Evolutionary conservation across 2,888 invertebrate species (phyloP).

Genomic region (Hoplodrina blanda): DNA sequence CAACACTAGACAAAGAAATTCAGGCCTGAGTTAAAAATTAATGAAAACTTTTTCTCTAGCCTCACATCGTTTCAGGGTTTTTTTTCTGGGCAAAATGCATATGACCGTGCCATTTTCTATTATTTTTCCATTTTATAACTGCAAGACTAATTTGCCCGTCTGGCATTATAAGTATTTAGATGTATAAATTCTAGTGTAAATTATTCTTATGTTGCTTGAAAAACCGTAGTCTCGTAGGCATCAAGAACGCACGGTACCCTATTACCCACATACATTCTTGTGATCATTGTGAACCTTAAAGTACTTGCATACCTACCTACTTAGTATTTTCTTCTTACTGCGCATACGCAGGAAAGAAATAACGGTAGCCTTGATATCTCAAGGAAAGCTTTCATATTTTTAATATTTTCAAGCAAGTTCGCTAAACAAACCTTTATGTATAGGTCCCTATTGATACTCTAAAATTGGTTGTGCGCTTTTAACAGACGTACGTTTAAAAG

Average conservation of each 20-base stretch:
- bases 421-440: not conserved
- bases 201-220: not conserved
- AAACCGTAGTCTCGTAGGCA: not conserved
- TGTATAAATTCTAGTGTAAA: no score
- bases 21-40: not conserved
- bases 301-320: slow-evolving; percentile 27
- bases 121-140: no score
- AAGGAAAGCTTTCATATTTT: slow-evolving; percentile 11
- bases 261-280: slow-evolving; percentile 7
- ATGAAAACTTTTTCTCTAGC: not conserved
- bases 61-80: not conserved
- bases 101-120: no score
- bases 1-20: not conserved
- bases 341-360: slow-evolving; percentile 25
- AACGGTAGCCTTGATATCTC: slow-evolving; percentile 36
- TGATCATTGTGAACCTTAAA: slow-evolving; percentile 45
- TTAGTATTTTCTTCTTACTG: slow-evolving; percentile 39
- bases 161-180: no score
- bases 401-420: slow-evolving; percentile 5
- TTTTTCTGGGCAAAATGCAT: not conserved
- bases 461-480: not conserved
- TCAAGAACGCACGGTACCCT: slow-evolving; percentile 5
- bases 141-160: no score
- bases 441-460: not conserved
- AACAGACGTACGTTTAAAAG: slow-evolving; percentile 1